phyloP scores from a whole-genome alignment of 2,888 invertebrate species.

The Hypsopygia costalis region DNA sequence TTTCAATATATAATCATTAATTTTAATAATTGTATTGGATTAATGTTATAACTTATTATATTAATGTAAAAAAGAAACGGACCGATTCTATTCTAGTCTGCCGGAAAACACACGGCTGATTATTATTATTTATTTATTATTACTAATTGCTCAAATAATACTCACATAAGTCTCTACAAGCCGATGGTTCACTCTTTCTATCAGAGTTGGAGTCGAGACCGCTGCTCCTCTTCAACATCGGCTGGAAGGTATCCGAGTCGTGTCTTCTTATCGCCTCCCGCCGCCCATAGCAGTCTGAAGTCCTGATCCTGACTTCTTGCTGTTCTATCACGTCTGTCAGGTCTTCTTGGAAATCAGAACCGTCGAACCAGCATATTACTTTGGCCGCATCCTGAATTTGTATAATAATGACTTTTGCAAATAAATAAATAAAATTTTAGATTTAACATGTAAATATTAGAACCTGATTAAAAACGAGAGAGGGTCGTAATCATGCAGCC shows the following conservation, averaged over 20 bases:
- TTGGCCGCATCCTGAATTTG: constrained; percentile 61
- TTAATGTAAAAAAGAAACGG: too few species aligned
- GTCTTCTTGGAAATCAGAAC: constrained; percentile 70
- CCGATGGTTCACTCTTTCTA: constrained; percentile 50
- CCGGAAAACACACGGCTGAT: too few species aligned
- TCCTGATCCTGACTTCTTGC: constrained; percentile 68
- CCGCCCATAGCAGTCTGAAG: constrained; percentile 53
- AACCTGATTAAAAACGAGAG: too few species aligned
- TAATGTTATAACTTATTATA: too few species aligned
- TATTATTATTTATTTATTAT: too few species aligned
- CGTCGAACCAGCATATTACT: constrained; percentile 75
- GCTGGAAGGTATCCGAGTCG: constrained; percentile 66
- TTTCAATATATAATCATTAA: too few species aligned
- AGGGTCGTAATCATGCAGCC: too few species aligned
- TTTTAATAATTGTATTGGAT: too few species aligned
- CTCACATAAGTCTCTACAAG: constrained; percentile 62
- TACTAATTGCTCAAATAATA: too few species aligned
- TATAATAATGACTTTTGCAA: constrained; percentile 7
- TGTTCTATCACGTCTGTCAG: constrained; percentile 72
- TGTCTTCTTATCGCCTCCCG: constrained; percentile 47
- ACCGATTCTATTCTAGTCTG: too few species aligned
- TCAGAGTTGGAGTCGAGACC: constrained; percentile 61
- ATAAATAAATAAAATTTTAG: too few species aligned
- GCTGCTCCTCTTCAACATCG: constrained; percentile 63
- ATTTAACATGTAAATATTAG: too few species aligned